A percentile compares a stretch with the other conserved stretches of the same genome.
These are phyloP conservation scores for Genyomyrus donnyi DNA, from an alignment of 2,113 vertebrate species.

Conservation along the genomic window DNA sequence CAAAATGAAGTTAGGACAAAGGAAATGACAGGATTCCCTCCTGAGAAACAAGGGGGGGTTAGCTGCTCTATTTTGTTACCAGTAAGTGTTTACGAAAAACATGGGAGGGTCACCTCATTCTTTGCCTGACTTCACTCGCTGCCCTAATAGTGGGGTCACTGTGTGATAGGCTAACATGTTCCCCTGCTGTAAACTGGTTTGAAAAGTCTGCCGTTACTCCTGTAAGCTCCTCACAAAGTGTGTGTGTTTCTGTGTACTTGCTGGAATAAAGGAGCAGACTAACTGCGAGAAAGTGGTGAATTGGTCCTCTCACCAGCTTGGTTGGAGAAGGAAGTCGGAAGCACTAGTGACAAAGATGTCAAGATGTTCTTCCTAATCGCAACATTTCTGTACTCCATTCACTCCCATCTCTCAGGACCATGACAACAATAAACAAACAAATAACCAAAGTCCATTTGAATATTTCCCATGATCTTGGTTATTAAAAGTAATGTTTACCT, in stretches of 20 bases:
- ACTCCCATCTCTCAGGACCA: background rate
- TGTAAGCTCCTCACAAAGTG: slow-evolving; percentile 19
- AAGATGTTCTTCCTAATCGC: background rate
- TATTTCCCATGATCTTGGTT: background rate
- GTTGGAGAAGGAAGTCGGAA: background rate
- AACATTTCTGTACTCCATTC: background rate
- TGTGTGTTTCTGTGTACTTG: background rate
- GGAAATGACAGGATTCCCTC: slow-evolving; percentile 41
- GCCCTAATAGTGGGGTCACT: slow-evolving; percentile 41
- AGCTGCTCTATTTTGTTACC: slow-evolving; percentile 48
- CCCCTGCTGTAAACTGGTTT: slow-evolving; percentile 47
- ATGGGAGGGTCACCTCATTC: slow-evolving; percentile 38
- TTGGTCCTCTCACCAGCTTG: slow-evolving; percentile 3
- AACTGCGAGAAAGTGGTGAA: slow-evolving; percentile 15
- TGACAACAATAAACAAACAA: background rate
- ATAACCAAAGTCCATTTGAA: background rate
- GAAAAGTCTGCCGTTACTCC: slow-evolving; percentile 47
- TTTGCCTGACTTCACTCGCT: slow-evolving; percentile 19
- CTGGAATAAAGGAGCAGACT: slow-evolving; percentile 16
- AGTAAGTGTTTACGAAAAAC: slow-evolving; percentile 37
- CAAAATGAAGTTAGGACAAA: slow-evolving; percentile 41
- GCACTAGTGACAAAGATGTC: background rate
- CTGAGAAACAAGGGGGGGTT: slow-evolving; percentile 41
- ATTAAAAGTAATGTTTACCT: background rate
- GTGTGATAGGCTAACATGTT: slow-evolving; percentile 38